Percentiles rank a stretch among this genome's conserved stretches.
These are phyloP conservation scores for Scaptodrosophila lebanonensis DNA, from an alignment of 1,140 invertebrate species.

Conservation along the genomic window DNA sequence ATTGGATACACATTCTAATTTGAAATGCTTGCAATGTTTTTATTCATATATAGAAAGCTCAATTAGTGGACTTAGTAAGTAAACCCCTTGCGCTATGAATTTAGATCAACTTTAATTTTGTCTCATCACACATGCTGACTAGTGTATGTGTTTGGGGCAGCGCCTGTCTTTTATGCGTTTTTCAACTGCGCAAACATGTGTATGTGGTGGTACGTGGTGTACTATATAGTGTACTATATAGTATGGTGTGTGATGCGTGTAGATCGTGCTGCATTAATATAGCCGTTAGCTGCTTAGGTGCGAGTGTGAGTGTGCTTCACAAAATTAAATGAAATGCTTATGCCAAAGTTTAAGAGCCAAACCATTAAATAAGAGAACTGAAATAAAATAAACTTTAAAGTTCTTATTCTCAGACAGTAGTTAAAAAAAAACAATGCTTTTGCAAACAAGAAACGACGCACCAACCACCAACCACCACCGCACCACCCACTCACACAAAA, in stretches of 20 bases:
- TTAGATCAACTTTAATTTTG: too few relatives aligned
- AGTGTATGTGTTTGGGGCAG: not conserved
- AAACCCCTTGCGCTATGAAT: too few relatives aligned
- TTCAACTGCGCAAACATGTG: constrained; percentile 42
- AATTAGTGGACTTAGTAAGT: too few relatives aligned
- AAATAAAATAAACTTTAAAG: constrained; percentile 67
- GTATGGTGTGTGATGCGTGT: not conserved
- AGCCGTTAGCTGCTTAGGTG: constrained; percentile 55
- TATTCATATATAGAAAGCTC: too few relatives aligned
- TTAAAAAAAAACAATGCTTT: too few relatives aligned
- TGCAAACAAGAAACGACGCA: too few relatives aligned
- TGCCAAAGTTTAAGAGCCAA: constrained; percentile 54
- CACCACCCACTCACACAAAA: too few relatives aligned
- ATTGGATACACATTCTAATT: too few relatives aligned
- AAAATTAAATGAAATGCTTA: constrained; percentile 38
- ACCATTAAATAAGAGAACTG: constrained; percentile 55
- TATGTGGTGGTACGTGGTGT: constrained; percentile 37
- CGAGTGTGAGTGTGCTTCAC: constrained; percentile 14
- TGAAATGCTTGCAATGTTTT: too few relatives aligned
- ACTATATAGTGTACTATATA: too few relatives aligned
- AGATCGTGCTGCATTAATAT: constrained; percentile 41
- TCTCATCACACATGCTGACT: too few relatives aligned
- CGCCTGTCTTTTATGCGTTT: constrained; percentile 4
- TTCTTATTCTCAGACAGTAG: constrained; percentile 20
- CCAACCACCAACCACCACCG: too few relatives aligned